Evolutionary conservation across 2,113 vertebrate species (phyloP).

Genomic region (Phaetusa simplex): DNA sequence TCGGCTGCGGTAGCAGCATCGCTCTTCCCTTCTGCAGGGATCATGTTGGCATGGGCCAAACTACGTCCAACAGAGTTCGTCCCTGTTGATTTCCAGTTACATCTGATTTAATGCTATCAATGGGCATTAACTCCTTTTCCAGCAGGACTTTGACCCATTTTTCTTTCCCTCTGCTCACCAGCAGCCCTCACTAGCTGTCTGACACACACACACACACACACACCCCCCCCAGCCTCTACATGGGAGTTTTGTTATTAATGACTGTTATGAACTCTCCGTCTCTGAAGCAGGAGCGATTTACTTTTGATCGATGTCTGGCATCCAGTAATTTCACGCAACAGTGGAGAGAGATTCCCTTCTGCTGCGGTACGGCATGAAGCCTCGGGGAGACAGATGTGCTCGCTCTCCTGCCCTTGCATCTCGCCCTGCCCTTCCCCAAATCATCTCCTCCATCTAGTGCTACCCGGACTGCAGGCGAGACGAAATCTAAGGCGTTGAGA

Average conservation of each 20-base stretch:
- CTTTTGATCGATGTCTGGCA: background rate
- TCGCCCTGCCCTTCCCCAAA: background rate
- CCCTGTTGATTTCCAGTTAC: background rate
- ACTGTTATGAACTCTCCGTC: background rate
- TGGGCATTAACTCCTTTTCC: background rate
- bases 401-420: background rate
- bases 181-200: background rate
- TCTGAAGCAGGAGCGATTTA: background rate
- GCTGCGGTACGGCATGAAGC: background rate
- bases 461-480: accelerated
- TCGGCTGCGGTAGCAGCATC: background rate
- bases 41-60: background rate
- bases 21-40: background rate
- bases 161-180: background rate
- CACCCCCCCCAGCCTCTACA: background rate
- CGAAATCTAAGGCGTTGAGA: background rate
- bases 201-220: background rate
- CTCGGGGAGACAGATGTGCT: background rate
- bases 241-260: background rate
- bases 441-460: background rate
- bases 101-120: background rate
- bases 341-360: background rate
- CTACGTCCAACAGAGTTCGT: background rate
- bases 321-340: background rate
- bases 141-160: background rate